Conservation (phyloP, 2,113 vertebrate species). For the Tenebrosternarchus preto region DNA sequence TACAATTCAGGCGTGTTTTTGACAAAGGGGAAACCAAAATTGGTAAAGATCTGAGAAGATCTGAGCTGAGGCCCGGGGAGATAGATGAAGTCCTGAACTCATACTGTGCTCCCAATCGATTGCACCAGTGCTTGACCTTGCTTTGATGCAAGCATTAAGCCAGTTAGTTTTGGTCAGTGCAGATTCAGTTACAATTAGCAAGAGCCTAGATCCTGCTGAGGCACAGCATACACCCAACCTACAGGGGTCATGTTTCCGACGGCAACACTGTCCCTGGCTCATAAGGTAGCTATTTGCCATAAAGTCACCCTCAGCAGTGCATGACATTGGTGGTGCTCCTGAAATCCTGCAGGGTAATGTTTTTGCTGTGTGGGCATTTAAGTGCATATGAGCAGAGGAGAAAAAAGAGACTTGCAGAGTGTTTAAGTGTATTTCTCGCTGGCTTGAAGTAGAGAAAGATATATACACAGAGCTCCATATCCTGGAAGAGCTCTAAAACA, state of each 20-base stretch:
- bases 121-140: conserved; percentile 73
- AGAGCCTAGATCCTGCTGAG: conserved; percentile 72
- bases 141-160: conserved; percentile 68
- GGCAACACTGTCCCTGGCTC: conserved; percentile 45
- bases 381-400: background rate
- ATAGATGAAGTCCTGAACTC: conserved; percentile 64
- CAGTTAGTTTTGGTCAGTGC: conserved; percentile 68
- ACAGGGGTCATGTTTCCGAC: conserved; percentile 69
- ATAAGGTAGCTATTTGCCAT: conserved; percentile 46
- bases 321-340: conserved; percentile 7
- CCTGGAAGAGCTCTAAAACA: conserved; percentile 15
- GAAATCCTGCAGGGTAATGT: conserved; percentile 23
- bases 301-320: conserved; percentile 28
- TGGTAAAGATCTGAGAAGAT: conserved; percentile 29
- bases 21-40: conserved; percentile 30
- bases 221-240: conserved; percentile 53
- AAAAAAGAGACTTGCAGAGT: background rate
- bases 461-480: background rate
- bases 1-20: conserved; percentile 53
- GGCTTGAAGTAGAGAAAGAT: background rate
- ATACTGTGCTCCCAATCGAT: conserved; percentile 66
- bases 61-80: conserved; percentile 35
- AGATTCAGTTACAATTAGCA: conserved; percentile 80
- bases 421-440: background rate
- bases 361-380: conserved; percentile 17